Conservation (phyloP, 2,888 invertebrate species). For the Diplazon laetatorius region DNA sequence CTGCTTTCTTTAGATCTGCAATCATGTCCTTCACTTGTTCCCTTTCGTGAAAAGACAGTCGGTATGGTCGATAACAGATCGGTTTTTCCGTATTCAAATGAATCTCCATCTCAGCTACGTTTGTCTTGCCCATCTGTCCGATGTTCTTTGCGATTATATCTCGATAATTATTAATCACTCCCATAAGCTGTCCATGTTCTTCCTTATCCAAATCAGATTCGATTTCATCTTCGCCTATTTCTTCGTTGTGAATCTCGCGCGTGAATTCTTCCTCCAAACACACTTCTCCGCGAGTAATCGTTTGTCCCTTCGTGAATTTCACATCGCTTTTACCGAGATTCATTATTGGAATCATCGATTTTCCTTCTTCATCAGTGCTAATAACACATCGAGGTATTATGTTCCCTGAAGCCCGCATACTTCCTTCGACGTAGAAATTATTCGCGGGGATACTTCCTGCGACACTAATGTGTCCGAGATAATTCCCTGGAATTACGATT, state of each 20-base stretch:
- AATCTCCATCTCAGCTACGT: slow-evolving; percentile 67
- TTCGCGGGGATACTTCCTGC: slow-evolving; percentile 23
- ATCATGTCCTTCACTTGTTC: slow-evolving; percentile 63
- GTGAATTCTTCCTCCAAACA: not conserved
- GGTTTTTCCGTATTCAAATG: slow-evolving; percentile 64
- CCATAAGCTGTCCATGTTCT: not conserved
- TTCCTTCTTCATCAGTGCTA: slow-evolving; percentile 49
- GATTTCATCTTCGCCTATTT: slow-evolving; percentile 14
- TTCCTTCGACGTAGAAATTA: slow-evolving; percentile 60
- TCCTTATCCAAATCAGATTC: slow-evolving; percentile 23
- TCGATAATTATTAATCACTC: slow-evolving; percentile 30
- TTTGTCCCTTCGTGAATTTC: slow-evolving; percentile 20
- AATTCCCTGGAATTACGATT: slow-evolving; percentile 56
- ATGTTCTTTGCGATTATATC: slow-evolving; percentile 28
- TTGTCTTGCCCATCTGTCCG: slow-evolving; percentile 57
- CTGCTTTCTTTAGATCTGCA: slow-evolving; percentile 41
- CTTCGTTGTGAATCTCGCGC: slow-evolving; percentile 7
- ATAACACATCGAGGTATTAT: slow-evolving; percentile 59
- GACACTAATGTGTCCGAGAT: slow-evolving; percentile 57
- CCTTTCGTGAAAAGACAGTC: slow-evolving; percentile 66
- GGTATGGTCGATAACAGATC: slow-evolving; percentile 67
- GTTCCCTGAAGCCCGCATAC: slow-evolving; percentile 52
- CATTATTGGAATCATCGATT: slow-evolving; percentile 52
- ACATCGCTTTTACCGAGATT: slow-evolving; percentile 18
- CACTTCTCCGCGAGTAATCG: slow-evolving; percentile 26